These are phyloP conservation scores for Gymnothorax reevesii DNA, from an alignment of 2,797 vertebrate genomes.

Conservation along the genomic window DNA sequence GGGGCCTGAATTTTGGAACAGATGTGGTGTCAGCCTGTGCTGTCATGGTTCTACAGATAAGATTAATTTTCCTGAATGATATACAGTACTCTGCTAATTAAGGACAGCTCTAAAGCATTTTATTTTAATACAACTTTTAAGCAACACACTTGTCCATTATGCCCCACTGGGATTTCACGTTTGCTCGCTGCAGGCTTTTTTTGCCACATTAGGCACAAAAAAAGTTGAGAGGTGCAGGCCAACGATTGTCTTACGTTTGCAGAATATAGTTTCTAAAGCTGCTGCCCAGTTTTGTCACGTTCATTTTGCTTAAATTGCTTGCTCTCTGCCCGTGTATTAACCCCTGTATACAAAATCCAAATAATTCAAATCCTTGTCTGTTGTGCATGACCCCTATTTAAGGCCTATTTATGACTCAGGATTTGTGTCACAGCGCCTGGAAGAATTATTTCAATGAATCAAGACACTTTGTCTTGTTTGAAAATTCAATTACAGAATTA, in stretches of 20 bases:
- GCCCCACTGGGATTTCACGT: neutral
- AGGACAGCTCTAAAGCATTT: neutral
- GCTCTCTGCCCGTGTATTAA: neutral
- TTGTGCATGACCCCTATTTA: too few species aligned
- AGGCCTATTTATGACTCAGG: too few species aligned
- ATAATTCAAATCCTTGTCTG: too few species aligned
- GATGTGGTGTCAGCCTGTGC: neutral
- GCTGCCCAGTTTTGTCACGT: too few species aligned
- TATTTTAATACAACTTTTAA: neutral
- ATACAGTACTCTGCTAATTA: neutral
- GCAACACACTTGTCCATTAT: neutral
- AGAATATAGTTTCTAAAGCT: too few species aligned
- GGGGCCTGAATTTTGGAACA: slow-evolving; percentile 74
- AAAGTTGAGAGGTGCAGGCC: neutral
- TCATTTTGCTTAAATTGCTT: neutral
- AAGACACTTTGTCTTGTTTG: too few species aligned
- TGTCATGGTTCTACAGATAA: neutral
- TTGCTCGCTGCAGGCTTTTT: neutral
- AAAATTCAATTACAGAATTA: too few species aligned
- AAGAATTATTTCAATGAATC: too few species aligned
- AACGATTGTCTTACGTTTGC: neutral
- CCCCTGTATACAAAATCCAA: too few species aligned
- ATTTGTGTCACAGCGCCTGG: too few species aligned
- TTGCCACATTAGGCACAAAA: neutral
- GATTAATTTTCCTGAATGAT: neutral